Evolutionary conservation across 2,888 invertebrate species (phyloP).

Genomic region (Vannuccia rotundouncinata): DNA sequence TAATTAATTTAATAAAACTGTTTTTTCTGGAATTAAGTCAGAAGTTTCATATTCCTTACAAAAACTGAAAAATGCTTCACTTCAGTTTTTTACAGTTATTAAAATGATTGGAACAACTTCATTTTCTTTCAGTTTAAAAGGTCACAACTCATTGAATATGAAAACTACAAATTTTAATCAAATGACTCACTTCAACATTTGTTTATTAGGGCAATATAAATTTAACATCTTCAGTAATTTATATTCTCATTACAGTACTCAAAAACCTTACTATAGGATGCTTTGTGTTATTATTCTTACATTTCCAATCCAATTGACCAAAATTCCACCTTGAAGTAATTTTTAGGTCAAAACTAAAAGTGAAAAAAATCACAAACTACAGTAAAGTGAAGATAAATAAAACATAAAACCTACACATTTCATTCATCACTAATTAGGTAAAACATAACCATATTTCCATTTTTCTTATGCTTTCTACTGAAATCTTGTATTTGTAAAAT

Average conservation of each 20-base stretch:
- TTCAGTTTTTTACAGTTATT: background rate
- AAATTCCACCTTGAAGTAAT: background rate
- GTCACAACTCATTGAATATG: background rate
- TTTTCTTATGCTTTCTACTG: background rate
- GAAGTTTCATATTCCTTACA: background rate
- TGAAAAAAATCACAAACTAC: too few species aligned
- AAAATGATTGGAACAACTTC: background rate
- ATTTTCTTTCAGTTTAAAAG: background rate
- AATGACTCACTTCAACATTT: background rate
- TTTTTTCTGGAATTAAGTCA: too few species aligned
- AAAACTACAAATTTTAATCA: background rate
- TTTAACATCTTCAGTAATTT: background rate
- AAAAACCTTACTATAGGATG: background rate
- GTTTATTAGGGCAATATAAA: background rate
- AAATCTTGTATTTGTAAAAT: background rate
- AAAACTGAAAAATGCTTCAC: background rate
- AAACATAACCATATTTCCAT: background rate
- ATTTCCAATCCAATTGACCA: background rate
- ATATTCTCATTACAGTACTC: background rate
- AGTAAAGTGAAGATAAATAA: background rate
- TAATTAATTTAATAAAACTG: too few species aligned
- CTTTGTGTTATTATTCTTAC: background rate
- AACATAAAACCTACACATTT: too few species aligned
- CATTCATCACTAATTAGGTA: background rate
- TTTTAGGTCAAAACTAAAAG: background rate